Conservation (phyloP, 2,113 vertebrate species). For the Entomyzon cyanotis region DNA sequence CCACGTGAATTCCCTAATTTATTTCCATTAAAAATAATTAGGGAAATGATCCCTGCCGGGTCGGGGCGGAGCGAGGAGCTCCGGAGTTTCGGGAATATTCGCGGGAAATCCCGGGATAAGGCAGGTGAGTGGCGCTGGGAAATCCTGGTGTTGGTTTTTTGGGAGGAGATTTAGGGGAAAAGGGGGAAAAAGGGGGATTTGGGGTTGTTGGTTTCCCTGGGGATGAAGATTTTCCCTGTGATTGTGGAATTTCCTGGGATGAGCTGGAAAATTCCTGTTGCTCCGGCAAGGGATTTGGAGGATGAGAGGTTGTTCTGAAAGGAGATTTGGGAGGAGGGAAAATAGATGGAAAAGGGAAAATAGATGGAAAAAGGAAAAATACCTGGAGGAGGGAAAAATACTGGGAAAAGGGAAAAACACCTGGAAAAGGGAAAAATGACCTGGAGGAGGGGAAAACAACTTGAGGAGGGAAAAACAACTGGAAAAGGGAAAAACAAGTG, state of each 20-base stretch:
- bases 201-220: accelerated
- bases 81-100: neutral
- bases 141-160: no score
- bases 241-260: neutral
- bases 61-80: neutral
- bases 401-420: neutral
- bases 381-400: neutral
- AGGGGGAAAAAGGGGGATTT: accelerated
- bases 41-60: neutral
- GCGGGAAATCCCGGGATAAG: neutral
- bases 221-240: neutral
- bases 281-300: neutral
- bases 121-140: neutral
- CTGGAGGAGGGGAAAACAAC: neutral
- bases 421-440: neutral
- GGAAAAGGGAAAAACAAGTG: neutral
- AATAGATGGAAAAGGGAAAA: neutral
- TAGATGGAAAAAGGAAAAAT: no score
- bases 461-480: neutral
- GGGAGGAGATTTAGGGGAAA: neutral
- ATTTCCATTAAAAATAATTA: slow-evolving; percentile 27
- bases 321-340: neutral
- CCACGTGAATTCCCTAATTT: neutral
- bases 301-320: accelerated
- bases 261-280: neutral